Evolutionary conservation across 1,140 invertebrate species (phyloP).

Genomic region (Rhopalosiphum maidis): DNA sequence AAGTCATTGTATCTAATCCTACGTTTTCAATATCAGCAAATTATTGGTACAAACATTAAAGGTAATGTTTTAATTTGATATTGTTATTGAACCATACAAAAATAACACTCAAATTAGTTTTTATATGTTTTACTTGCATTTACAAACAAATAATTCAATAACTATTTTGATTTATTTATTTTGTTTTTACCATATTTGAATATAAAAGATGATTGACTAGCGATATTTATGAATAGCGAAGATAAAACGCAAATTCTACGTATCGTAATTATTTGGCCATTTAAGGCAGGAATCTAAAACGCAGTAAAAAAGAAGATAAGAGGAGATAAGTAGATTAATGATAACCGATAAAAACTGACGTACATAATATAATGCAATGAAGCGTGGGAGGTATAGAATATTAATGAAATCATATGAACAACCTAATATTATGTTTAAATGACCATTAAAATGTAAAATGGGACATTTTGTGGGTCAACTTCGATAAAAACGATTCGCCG

Average conservation of each 20-base stretch:
- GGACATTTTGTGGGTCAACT: neutral
- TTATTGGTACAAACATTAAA: neutral
- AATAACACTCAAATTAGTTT: neutral
- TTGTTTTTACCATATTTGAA: neutral
- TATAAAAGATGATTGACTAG: neutral
- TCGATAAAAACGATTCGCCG: neutral
- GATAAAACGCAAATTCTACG: neutral
- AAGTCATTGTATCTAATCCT: neutral
- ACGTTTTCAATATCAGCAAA: neutral
- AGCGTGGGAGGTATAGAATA: neutral
- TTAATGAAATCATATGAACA: neutral
- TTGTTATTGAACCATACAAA: neutral
- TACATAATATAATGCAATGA: neutral
- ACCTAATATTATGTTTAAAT: neutral
- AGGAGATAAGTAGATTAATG: slow-evolving; percentile 4
- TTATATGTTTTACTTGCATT: neutral
- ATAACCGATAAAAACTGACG: neutral
- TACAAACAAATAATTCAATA: neutral
- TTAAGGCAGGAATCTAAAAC: neutral
- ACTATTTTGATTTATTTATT: neutral
- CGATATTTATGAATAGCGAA: neutral
- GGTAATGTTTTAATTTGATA: neutral
- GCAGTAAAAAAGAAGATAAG: neutral
- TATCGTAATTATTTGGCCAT: neutral
- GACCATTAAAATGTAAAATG: neutral